phyloP scores from a whole-genome alignment of 2,797 vertebrate genomes.

The Myripristis murdjan region DNA sequence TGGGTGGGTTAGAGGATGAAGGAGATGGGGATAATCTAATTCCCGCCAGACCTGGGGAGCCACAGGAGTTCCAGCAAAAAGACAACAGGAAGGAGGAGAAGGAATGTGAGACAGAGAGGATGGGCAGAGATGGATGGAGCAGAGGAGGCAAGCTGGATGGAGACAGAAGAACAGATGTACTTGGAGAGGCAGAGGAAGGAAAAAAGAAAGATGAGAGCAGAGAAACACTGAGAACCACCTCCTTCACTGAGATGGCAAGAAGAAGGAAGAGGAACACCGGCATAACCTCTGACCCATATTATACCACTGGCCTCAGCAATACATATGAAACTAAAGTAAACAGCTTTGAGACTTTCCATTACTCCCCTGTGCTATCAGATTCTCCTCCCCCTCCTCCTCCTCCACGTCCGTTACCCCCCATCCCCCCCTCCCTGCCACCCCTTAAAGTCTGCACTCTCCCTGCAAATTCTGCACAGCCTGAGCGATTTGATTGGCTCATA shows the following conservation, averaged over 20 bases:
- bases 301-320: slow-evolving; percentile 73
- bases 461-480: slow-evolving; percentile 85
- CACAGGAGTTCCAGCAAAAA: slow-evolving; percentile 50
- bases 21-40: slow-evolving; percentile 51
- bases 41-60: slow-evolving; percentile 43
- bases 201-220: slow-evolving; percentile 61
- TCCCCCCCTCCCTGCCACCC: slow-evolving; percentile 70
- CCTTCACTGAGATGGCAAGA: slow-evolving; percentile 93
- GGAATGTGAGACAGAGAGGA: slow-evolving; percentile 33
- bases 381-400: slow-evolving; percentile 86
- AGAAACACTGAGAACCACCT: slow-evolving; percentile 86
- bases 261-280: slow-evolving; percentile 82
- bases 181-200: slow-evolving; percentile 35
- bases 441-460: slow-evolving; percentile 79
- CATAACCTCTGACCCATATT: slow-evolving; percentile 75
- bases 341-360: slow-evolving; percentile 70
- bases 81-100: slow-evolving; percentile 49
- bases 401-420: slow-evolving; percentile 84
- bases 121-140: slow-evolving; percentile 52
- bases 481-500: slow-evolving; percentile 96
- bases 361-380: slow-evolving; percentile 69
- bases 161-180: slow-evolving; percentile 52
- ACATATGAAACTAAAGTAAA: slow-evolving; percentile 64
- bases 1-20: slow-evolving; percentile 77
- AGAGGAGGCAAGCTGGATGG: slow-evolving; percentile 51